Evolutionary conservation across 2,888 invertebrate species (phyloP).

Genomic region (Criorhina ranunculi): DNA sequence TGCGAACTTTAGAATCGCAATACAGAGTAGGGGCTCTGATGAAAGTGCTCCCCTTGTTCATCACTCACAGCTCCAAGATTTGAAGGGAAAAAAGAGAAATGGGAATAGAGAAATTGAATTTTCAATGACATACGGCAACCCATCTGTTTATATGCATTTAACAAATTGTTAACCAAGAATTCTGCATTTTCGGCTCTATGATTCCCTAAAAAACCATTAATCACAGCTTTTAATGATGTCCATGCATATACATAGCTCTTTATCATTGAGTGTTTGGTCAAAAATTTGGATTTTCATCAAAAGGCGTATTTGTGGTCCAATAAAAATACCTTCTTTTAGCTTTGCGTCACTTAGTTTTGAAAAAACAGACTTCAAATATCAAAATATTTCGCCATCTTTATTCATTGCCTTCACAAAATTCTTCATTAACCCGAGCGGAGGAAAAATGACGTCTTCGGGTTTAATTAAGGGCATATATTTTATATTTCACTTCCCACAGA

Average conservation of each 20-base stretch:
- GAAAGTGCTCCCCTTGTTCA: slow-evolving; percentile 4
- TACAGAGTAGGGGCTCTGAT: too few species aligned
- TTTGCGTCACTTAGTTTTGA: not conserved
- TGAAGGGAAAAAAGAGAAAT: not conserved
- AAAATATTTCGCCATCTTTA: not conserved
- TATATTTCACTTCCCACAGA: not conserved
- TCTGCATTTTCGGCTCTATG: slow-evolving; percentile 8
- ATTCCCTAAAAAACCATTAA: not conserved
- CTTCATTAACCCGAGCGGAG: slow-evolving; percentile 8
- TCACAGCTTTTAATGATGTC: slow-evolving; percentile 8
- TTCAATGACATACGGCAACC: not conserved
- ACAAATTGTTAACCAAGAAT: slow-evolving; percentile 5
- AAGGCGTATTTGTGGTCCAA: slow-evolving; percentile 4
- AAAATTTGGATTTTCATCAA: not conserved
- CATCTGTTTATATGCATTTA: slow-evolving; percentile 5
- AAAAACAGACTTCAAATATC: not conserved
- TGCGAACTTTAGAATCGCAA: too few species aligned
- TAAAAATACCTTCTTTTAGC: too few species aligned
- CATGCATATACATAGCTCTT: not conserved
- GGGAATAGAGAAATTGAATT: slow-evolving; percentile 7
- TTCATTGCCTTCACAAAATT: slow-evolving; percentile 15
- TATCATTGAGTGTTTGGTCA: not conserved
- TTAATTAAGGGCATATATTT: not conserved
- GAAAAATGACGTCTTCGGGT: not conserved
- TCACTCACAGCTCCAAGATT: slow-evolving; percentile 3